Evolutionary conservation across 2,797 vertebrate genomes (phyloP), one percentile per base, ranked within the genome.

Genomic region (Pseudochirops corinnae): DNA sequence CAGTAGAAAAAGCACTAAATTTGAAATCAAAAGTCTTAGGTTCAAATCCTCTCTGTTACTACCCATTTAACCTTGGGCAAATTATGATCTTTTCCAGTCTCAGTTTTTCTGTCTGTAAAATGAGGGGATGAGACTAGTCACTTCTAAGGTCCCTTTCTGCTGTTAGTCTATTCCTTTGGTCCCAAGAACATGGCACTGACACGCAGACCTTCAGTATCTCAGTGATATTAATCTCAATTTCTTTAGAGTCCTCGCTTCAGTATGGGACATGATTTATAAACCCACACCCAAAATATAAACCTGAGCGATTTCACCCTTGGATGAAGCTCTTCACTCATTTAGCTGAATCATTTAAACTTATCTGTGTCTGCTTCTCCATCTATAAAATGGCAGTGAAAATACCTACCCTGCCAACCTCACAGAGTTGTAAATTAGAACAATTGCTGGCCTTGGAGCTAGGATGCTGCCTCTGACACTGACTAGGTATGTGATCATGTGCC

Each of bases 221-320:
- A 92, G 52, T 74, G 46, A 58, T 55, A 0, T 95, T 56, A 58
- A 67, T 96, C 57, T 1, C 90, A 87, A 46, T 95, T 96, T 95
- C 90, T 60, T n/a, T 91, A 93, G 29, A 94, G 58, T 62, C 94
- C 33, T 93, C 94, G n/a, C 82, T 0, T 21, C 7, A 91, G 92
- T 91, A 90, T 95, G 93, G 55, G 92, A 0, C 5, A 90, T 55
- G 12, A 53, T 91, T 55, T 31, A 33, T 52, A 53, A 33, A 55
- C 52, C 5, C 7, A 91, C 52, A 55, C 16, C 29, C 7, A 14
- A 52, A 55, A 55, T 53, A 31, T 16, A 91, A 21, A 21, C 52
- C 90, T 33, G 14, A 55, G 28, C 55, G 28, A 91, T 31, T 55
- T 53, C 90, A 55, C 33, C n/a, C 21, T 82, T 82, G 74, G 74